Percentiles rank a stretch among this genome's conserved stretches.
These are phyloP conservation scores for Zaprionus lachaisei DNA, from an alignment of 1,140 invertebrate species.

Conservation along the genomic window DNA sequence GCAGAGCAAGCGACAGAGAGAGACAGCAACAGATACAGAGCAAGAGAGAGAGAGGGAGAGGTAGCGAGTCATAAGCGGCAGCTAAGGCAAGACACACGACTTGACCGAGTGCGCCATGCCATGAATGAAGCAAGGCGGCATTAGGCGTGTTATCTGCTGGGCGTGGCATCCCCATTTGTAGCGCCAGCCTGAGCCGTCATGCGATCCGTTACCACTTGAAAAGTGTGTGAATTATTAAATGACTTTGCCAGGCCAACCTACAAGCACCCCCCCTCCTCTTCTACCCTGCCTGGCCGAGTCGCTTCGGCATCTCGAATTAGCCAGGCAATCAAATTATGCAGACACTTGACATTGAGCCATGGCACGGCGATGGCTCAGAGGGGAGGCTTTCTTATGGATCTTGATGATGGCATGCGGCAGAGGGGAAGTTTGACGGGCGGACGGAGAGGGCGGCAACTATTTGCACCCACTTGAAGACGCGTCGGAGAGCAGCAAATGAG, in stretches of 20 bases:
- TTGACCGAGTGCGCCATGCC: conserved; percentile 31
- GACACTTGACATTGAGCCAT: conserved; percentile 42
- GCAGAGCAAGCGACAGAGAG: neutral
- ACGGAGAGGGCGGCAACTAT: conserved; percentile 26
- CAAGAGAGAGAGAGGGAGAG: neutral
- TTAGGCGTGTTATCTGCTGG: conserved; percentile 28
- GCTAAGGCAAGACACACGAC: conserved; percentile 18
- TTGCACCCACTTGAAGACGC: conserved; percentile 48
- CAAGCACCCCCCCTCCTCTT: neutral
- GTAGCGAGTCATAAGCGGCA: neutral
- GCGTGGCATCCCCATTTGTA: conserved; percentile 20
- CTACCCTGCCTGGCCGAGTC: no score
- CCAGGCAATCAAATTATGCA: conserved; percentile 54
- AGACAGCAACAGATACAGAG: neutral
- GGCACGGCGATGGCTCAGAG: neutral
- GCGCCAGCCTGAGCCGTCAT: conserved; percentile 15
- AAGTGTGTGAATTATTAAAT: conserved; percentile 56
- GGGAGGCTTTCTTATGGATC: neutral
- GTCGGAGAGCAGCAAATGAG: conserved; percentile 49
- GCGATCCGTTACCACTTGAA: conserved; percentile 35
- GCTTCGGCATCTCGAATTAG: conserved; percentile 36
- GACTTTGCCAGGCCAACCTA: neutral
- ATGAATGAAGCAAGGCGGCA: neutral
- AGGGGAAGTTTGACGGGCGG: neutral
- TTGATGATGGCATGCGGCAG: neutral